A percentile compares a stretch with the other conserved stretches of the same genome.
Conservation (phyloP, 2,888 invertebrate species). For the Pristionchus exspectatus region DNA sequence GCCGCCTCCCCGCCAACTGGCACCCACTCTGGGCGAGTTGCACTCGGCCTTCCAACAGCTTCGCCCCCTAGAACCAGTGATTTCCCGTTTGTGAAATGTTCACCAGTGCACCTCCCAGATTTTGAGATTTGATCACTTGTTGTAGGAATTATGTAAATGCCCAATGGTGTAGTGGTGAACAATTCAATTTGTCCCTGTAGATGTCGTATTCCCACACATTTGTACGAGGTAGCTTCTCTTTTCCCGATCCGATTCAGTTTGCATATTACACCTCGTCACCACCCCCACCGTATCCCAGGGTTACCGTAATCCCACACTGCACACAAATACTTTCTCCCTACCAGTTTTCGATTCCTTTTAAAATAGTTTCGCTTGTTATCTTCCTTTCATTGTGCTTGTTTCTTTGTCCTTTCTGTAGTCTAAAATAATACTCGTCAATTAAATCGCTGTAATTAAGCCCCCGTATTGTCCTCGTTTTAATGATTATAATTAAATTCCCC, state of each 20-base stretch:
- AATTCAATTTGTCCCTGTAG: slow-evolving; percentile 17
- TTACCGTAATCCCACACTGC: slow-evolving; percentile 23
- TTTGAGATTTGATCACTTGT: neutral
- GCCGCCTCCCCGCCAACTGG: slow-evolving; percentile 40
- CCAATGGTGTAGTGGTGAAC: slow-evolving; percentile 11
- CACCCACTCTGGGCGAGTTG: slow-evolving; percentile 41
- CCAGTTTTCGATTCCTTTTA: slow-evolving; percentile 6
- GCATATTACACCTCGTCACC: slow-evolving; percentile 31
- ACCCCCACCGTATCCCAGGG: slow-evolving; percentile 1
- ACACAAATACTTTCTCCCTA: neutral
- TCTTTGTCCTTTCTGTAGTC: neutral
- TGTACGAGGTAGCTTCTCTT: slow-evolving; percentile 19
- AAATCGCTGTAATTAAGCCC: neutral
- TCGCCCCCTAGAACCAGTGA: slow-evolving; percentile 27
- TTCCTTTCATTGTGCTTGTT: neutral
- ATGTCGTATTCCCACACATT: neutral
- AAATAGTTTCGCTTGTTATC: slow-evolving; percentile 1
- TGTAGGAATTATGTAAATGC: neutral
- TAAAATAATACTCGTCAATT: slow-evolving; percentile 20
- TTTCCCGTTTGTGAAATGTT: slow-evolving; percentile 50
- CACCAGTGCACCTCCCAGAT: slow-evolving; percentile 30
- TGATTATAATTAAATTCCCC: neutral
- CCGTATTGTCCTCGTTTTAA: neutral
- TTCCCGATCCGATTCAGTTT: neutral
- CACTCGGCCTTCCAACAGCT: slow-evolving; percentile 32